Conservation (phyloP, 2,797 vertebrate genomes). For the Holocentrus rufus region DNA sequence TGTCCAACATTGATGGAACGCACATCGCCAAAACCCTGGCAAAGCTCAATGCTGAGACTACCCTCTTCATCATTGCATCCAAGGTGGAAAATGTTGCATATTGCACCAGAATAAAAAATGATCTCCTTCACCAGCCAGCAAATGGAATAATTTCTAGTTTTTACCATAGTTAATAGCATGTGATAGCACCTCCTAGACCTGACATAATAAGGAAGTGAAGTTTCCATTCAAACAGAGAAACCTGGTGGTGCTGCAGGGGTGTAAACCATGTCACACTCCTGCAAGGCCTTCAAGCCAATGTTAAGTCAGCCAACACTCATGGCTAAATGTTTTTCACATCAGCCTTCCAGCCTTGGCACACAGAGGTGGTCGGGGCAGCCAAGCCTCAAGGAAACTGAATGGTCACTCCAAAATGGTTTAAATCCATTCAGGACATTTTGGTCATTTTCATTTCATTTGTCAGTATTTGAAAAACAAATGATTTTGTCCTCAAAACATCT, state of each 20-base stretch:
- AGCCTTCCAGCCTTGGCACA: not conserved
- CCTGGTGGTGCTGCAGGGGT: not conserved
- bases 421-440: not conserved
- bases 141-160: not conserved
- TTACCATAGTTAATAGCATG: not conserved
- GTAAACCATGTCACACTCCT: not conserved
- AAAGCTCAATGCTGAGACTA: conserved; percentile 88
- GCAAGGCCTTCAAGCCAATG: conserved; percentile 5
- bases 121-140: not conserved
- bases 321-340: conserved; percentile 13
- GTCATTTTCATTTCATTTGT: not conserved
- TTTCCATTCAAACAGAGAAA: conserved; percentile 20
- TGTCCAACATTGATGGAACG: conserved; percentile 98
- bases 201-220: not conserved
- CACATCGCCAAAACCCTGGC: conserved; percentile 95
- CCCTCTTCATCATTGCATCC: conserved; percentile 95
- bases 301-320: conserved; percentile 1
- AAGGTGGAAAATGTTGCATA: conserved; percentile 82
- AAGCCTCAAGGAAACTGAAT: not conserved
- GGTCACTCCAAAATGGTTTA: not conserved
- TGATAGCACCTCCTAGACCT: no score
- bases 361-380: not conserved
- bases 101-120: not conserved
- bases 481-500: not conserved
- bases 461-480: not conserved